Conservation (phyloP, 2,888 invertebrate species). For the Apamea sordens region DNA sequence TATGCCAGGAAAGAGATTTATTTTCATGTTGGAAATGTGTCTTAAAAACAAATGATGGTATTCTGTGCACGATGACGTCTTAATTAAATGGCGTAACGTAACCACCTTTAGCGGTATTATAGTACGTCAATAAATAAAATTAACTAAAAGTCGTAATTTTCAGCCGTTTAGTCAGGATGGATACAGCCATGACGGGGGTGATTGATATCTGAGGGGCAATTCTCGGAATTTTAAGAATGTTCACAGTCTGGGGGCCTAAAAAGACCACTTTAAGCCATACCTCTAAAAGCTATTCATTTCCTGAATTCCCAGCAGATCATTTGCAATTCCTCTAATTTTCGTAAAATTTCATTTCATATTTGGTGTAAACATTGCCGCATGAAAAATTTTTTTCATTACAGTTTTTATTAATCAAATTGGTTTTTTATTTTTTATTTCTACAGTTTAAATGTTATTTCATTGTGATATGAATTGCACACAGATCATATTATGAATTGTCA, state of each 20-base stretch:
- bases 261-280: no score
- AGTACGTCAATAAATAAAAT: constrained; percentile 1
- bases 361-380: no score
- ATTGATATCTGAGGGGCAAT: not conserved
- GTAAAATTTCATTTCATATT: no score
- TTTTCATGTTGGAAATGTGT: constrained; percentile 54
- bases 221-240: not conserved
- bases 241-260: not conserved
- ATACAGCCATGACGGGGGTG: not conserved
- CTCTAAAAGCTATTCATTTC: no score
- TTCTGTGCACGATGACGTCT: constrained; percentile 39
- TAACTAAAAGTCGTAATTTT: not conserved
- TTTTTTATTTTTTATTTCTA: no score
- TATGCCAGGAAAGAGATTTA: constrained; percentile 53
- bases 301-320: no score
- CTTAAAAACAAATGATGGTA: constrained; percentile 43
- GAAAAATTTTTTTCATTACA: no score
- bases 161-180: not conserved
- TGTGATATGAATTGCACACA: no score
- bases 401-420: no score
- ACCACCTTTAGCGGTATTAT: not conserved
- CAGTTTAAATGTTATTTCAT: no score
- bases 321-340: no score
- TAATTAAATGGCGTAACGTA: constrained; percentile 19
- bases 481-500: no score